Evolutionary conservation across 2,797 vertebrate genomes (phyloP), one percentile per base, ranked within the genome.

Genomic region (Eulemur coronatus): DNA sequence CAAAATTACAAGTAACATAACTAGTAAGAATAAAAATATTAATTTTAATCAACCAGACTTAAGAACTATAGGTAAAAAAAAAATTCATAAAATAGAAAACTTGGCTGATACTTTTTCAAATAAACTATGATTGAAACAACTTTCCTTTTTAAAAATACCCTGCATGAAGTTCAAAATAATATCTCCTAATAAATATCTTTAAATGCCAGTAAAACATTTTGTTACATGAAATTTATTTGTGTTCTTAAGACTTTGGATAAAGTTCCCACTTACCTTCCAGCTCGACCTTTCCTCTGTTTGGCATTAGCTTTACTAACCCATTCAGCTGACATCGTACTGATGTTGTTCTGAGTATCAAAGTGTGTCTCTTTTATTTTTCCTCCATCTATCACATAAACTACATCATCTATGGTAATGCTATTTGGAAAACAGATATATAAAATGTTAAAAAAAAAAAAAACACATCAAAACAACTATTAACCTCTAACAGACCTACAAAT

Each of bases 321-420:
- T 98, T 99, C 99, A 0, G 99, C 99, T 1, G 99, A 98, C 99
- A 99, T 99, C 0, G 99, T 99, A 97, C 99, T 99, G 95, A 99
- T 99, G 98, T 99, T 99, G 98, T 99, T 99, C 97, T 99, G 99
- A 0, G 99, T 99, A 98, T 99, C 99, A 90, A 99, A 99, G 98
- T 99, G 99, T 28, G 99, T 99, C 97, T 99, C 99, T 96, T 99
- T 99, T 94, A 99, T 99, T 96, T 99, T 99, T 12, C 99, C 99
- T 91, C 99, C 99, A 55, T 99, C 99, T 82, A 99, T 99, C 94
- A 99, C 99, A 33, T 98, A 99, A 76, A 99, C 99, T 0, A 99
- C 99, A 30, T 99, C 99, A 95, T 99, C 99, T 96, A 99, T 99
- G 50, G 99, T 99, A 98, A 99, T 99, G 98, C 99, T 99, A 98